These are phyloP conservation scores for Ethmia dodecea DNA, from an alignment of 2,888 invertebrate genomes.

Conservation along the genomic window DNA sequence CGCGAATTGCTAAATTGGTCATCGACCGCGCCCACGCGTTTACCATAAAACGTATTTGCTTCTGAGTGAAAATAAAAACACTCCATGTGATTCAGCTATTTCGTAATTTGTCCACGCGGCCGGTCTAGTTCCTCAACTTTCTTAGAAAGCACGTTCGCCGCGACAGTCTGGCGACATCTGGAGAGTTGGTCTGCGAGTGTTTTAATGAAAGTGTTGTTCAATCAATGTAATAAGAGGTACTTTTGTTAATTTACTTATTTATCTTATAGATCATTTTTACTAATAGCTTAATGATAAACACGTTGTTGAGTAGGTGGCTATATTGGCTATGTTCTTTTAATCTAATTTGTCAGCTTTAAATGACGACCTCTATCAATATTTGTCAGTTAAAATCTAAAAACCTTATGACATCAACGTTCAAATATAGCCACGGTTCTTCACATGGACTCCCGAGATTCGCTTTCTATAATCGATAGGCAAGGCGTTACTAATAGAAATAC, in stretches of 20 bases:
- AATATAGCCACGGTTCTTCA: conserved; percentile 31
- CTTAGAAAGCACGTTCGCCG: conserved; percentile 57
- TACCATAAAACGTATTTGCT: conserved; percentile 22
- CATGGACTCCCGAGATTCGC: conserved; percentile 42
- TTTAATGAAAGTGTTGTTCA: conserved; percentile 36
- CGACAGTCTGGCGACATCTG: conserved; percentile 44
- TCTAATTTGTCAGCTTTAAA: too few species aligned
- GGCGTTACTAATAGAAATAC: conserved; percentile 56
- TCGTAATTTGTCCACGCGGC: conserved; percentile 52
- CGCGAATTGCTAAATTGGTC: conserved; percentile 14
- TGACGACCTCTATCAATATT: too few species aligned
- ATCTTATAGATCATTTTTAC: too few species aligned
- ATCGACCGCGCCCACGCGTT: conserved; percentile 18
- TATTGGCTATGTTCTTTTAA: too few species aligned
- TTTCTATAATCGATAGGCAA: conserved; percentile 59
- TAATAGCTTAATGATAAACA: too few species aligned
- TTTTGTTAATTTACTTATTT: too few species aligned
- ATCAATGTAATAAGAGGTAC: too few species aligned
- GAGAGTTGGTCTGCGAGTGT: conserved; percentile 32
- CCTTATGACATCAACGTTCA: conserved; percentile 35
- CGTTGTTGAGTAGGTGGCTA: too few species aligned
- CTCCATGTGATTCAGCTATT: conserved; percentile 40
- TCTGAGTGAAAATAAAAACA: conserved; percentile 49
- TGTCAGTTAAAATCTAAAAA: too few species aligned
- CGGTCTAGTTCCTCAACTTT: conserved; percentile 72